phyloP scores from a whole-genome alignment of 2,113 vertebrate species.

The Merops nubicus region DNA sequence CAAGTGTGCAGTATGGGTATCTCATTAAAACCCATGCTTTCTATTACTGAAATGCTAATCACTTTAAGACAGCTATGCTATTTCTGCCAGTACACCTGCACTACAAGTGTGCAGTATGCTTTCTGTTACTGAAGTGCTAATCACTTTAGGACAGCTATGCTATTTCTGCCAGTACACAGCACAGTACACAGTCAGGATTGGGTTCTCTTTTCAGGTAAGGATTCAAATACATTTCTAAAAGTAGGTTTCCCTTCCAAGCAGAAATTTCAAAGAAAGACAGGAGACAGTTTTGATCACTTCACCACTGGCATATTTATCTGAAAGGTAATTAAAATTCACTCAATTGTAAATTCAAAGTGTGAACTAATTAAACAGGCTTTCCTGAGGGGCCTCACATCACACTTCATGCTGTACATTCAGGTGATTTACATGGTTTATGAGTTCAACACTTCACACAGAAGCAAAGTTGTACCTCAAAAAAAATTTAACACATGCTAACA shows the following conservation, averaged over 20 bases:
- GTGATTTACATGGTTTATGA: not conserved
- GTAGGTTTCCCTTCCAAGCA: not conserved
- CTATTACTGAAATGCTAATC: not conserved
- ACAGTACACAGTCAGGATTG: not conserved
- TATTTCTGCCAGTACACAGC: not conserved
- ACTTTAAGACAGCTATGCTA: not conserved
- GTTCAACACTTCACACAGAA: not conserved
- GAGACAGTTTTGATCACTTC: not conserved
- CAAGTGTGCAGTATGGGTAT: not conserved
- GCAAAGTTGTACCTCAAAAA: not conserved
- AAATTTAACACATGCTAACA: not conserved
- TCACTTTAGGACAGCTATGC: not conserved
- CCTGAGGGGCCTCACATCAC: constrained; percentile 13
- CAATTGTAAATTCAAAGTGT: not conserved
- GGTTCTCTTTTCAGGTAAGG: not conserved
- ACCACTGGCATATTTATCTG: not conserved
- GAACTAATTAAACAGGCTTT: constrained; percentile 44
- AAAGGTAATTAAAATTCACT: constrained; percentile 59
- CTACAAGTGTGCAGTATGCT: not conserved
- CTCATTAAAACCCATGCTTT: not conserved
- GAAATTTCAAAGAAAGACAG: not conserved
- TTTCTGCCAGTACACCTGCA: not conserved
- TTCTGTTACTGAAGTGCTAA: not conserved
- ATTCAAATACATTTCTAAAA: not conserved
- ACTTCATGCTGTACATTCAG: not conserved